Percentiles rank a stretch among this genome's conserved stretches.
Evolutionary conservation across 2,113 vertebrate genomes (phyloP).

Genomic region (Calidris pygmaea): DNA sequence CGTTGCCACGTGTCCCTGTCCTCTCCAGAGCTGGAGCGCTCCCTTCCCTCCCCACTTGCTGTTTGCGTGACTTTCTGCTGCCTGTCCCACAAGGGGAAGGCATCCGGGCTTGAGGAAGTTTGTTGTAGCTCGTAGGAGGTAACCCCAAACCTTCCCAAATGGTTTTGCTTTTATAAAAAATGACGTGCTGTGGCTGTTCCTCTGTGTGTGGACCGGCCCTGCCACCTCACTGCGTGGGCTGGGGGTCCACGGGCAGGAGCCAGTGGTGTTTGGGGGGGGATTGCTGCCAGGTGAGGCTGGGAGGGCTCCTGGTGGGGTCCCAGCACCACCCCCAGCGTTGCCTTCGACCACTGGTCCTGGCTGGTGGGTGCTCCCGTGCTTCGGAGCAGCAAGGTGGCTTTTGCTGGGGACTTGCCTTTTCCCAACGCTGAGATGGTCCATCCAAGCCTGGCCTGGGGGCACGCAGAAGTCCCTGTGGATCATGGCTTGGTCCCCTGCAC

Average conservation of each 20-base stretch:
- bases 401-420: neutral
- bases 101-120: neutral
- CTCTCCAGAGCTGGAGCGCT: neutral
- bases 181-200: neutral
- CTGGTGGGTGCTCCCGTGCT: neutral
- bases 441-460: neutral
- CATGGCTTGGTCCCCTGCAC: neutral
- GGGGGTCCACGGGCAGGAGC: neutral
- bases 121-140: neutral
- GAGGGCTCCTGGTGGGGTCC: neutral
- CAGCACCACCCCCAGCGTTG: fast-evolving
- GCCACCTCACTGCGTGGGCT: fast-evolving
- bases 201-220: too few species aligned
- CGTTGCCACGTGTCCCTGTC: neutral
- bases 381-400: neutral
- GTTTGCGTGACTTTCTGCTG: neutral
- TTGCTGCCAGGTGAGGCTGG: too few species aligned
- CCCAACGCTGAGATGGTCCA: neutral
- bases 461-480: fast-evolving
- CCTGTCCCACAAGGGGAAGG: neutral
- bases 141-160: neutral
- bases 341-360: fast-evolving
- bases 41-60: neutral
- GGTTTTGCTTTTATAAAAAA: neutral
- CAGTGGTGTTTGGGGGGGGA: neutral